Percentiles rank a stretch among this genome's conserved stretches.
These are phyloP conservation scores for Boloria euphrosyne DNA, from an alignment of 2,888 invertebrate species.

Conservation along the genomic window DNA sequence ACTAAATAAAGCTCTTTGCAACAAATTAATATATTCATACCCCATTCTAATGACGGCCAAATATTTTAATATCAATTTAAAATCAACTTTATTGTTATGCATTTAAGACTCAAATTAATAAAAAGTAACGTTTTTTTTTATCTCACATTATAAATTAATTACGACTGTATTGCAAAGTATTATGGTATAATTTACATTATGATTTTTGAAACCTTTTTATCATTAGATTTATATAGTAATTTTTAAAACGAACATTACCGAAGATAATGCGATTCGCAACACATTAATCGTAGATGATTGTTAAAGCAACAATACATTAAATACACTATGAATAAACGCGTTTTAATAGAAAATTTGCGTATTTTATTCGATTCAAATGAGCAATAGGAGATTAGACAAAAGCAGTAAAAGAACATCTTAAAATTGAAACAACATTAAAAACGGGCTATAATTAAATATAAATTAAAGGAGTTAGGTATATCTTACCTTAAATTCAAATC, in stretches of 20 bases:
- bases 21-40: slow-evolving; percentile 78
- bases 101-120: too few relatives aligned
- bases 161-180: slow-evolving; percentile 2
- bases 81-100: background rate
- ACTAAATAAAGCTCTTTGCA: slow-evolving; percentile 68
- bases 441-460: too few relatives aligned
- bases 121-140: too few relatives aligned
- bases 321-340: too few relatives aligned
- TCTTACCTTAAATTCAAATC: too few relatives aligned
- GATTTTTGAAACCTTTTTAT: slow-evolving; percentile 48
- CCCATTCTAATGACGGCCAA: slow-evolving; percentile 61
- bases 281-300: slow-evolving; percentile 38
- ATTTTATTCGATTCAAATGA: too few relatives aligned
- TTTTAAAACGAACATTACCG: slow-evolving; percentile 58
- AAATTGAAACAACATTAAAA: too few relatives aligned
- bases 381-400: too few relatives aligned
- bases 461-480: too few relatives aligned
- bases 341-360: too few relatives aligned
- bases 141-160: background rate
- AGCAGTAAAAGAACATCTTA: too few relatives aligned
- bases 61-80: slow-evolving; percentile 29
- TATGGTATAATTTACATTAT: slow-evolving; percentile 9
- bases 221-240: slow-evolving; percentile 47
- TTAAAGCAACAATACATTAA: too few relatives aligned
- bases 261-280: slow-evolving; percentile 61